Conservation (phyloP, 2,888 invertebrate genomes). For the Lamellibrachia columna region DNA sequence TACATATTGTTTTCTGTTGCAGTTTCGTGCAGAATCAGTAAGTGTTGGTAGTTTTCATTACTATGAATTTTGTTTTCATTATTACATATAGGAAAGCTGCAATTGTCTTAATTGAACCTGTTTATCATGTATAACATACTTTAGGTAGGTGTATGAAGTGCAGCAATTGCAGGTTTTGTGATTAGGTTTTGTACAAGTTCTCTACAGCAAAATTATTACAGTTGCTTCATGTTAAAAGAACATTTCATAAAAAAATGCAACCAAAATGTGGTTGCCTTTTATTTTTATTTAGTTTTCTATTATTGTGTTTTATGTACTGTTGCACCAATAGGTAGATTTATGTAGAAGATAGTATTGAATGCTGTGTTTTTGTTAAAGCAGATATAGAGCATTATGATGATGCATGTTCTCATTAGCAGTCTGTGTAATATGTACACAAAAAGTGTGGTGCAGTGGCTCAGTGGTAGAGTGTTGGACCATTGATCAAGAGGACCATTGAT, state of each 20-base stretch:
- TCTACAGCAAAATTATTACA: too few relatives aligned
- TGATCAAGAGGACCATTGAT: too few relatives aligned
- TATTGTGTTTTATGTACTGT: not conserved
- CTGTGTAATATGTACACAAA: too few relatives aligned
- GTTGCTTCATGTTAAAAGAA: not conserved
- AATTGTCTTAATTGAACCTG: not conserved
- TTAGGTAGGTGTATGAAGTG: too few relatives aligned
- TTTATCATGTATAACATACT: too few relatives aligned
- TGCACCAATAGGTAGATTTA: too few relatives aligned
- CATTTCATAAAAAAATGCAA: not conserved
- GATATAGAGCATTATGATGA: too few relatives aligned
- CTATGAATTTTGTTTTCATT: not conserved
- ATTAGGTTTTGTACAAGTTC: not conserved
- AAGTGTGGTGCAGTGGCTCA: too few relatives aligned
- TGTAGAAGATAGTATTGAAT: too few relatives aligned
- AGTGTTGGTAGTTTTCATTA: slow-evolving; percentile 19
- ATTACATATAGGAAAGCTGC: not conserved
- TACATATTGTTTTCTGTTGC: slow-evolving; percentile 18
- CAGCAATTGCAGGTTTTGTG: not conserved
- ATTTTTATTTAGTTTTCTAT: not conserved
- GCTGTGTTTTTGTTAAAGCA: too few relatives aligned
- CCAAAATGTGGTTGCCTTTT: not conserved
- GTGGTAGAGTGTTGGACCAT: too few relatives aligned
- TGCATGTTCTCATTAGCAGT: too few relatives aligned
- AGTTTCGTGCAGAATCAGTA: slow-evolving; percentile 32